These are phyloP conservation scores for Gymnocheta viridis DNA, from an alignment of 2,888 invertebrate genomes.

Conservation along the genomic window DNA sequence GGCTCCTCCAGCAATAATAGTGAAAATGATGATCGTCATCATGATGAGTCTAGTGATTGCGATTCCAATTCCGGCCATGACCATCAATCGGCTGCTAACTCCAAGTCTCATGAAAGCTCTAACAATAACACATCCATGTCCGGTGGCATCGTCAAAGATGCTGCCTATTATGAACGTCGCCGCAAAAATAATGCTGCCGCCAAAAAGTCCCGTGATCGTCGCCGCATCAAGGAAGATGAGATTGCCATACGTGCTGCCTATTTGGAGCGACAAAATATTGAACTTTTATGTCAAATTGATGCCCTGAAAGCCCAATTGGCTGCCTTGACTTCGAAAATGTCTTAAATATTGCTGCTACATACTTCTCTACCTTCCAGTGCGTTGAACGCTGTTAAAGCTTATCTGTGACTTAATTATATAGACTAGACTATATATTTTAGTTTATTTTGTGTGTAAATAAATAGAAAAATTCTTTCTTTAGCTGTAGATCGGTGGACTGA, in stretches of 20 bases:
- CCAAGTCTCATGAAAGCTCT: constrained; percentile 17
- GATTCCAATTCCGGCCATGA: constrained; percentile 78
- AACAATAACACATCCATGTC: constrained; percentile 63
- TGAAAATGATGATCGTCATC: constrained; percentile 79
- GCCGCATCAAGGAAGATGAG: constrained; percentile 95
- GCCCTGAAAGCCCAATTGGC: constrained; percentile 86
- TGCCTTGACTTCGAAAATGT: constrained; percentile 75
- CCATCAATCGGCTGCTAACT: constrained; percentile 52
- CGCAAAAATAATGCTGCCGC: constrained; percentile 97
- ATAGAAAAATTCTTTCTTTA: constrained; percentile 29
- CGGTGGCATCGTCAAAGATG: constrained; percentile 85
- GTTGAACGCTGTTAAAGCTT: constrained; percentile 61
- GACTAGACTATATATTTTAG: constrained; percentile 11
- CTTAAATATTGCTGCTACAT: not conserved
- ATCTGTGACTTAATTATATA: constrained; percentile 59
- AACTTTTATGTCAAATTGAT: constrained; percentile 87
- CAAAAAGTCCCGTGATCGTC: constrained; percentile 94
- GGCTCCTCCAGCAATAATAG: constrained; percentile 77
- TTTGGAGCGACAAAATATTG: constrained; percentile 93
- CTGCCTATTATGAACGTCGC: constrained; percentile 93
- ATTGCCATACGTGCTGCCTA: constrained; percentile 94
- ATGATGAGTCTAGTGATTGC: constrained; percentile 79
- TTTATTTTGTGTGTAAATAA: not conserved
- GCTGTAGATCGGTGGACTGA: constrained; percentile 58
- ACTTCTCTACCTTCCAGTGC: constrained; percentile 26